Conservation (phyloP, 2,888 invertebrate species). For the Physocephala rufipes region DNA sequence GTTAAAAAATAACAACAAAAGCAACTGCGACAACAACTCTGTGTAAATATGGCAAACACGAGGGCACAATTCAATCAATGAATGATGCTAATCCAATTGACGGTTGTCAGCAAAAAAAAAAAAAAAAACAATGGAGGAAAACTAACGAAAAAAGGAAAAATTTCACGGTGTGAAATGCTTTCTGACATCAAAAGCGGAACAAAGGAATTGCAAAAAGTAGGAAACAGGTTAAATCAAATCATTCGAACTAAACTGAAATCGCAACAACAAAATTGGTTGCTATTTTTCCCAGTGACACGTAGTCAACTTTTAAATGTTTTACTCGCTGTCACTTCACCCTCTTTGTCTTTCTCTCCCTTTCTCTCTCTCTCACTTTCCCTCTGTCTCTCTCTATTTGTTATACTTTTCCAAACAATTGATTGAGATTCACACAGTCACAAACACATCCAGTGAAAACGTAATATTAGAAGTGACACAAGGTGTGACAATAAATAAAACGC, state of each 20-base stretch:
- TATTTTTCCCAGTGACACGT: too few relatives aligned
- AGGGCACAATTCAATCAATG: constrained; percentile 36
- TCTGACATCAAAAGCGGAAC: not conserved
- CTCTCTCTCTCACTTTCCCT: not conserved
- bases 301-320: too few relatives aligned
- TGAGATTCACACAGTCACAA: not conserved
- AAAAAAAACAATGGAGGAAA: not conserved
- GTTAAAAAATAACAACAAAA: not conserved
- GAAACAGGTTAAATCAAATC: constrained; percentile 30
- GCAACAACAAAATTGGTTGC: not conserved
- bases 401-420: not conserved
- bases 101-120: constrained; percentile 23
- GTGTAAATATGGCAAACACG: constrained; percentile 23
- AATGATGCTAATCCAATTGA: constrained; percentile 34
- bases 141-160: not conserved
- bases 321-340: not conserved
- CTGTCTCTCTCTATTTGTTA: not conserved
- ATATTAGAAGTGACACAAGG: constrained; percentile 6
- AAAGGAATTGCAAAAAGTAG: not conserved
- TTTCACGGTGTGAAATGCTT: not conserved
- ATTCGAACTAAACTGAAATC: constrained; percentile 33
- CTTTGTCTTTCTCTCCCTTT: not conserved
- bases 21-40: not conserved
- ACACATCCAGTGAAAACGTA: not conserved
- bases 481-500: constrained; percentile 17